Base-by-base conservation (phyloP, 2,888 invertebrate genomes). In the Neuroscelio doddi region DNA sequence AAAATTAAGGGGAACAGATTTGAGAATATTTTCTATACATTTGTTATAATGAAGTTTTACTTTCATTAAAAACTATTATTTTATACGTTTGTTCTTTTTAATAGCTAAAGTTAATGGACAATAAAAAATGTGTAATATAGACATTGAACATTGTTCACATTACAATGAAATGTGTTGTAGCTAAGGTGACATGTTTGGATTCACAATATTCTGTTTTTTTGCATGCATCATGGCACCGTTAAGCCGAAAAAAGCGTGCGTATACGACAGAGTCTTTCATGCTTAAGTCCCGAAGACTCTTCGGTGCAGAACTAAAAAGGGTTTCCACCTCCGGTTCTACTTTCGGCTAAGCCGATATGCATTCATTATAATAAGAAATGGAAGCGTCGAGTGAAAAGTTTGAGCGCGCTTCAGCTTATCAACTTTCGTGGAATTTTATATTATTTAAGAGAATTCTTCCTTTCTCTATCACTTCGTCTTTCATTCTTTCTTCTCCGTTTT, bases 361-460 rank as follows among this genome's bases (percentile, higher is more conserved):
- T 83, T 83, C 81, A 82, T 83, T 83, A 83, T 79, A 82, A 81
- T 80, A 81, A 82, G 81, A 79, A 81, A 82, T 82, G 80, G 74
- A 76, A 78, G 76, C 61, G 64, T 39, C 59, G 72, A 77, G 76
- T 77, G 74, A 78, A 77, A 78, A 78, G 75, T 79, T 78, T 75
- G 70, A 74, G 69, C 74, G 68, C 73, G 77, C 72, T 72, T 71
- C 72, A 74, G 78, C 83, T 83, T 83, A 83, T 82, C 82, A 82
- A 83, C 78, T 82, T 80, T 72, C 76, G 76, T 73, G 73, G 81
- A 83, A 80, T 83, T 82, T 82, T 83, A 79, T 83, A 82, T 82
- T 82, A 81, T 83, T 83, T 82, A 81, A 82, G 77, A 76, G 78
- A 76, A 80, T 76, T 75, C 75, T 68, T 63, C 56, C 51, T 39